Conservation (phyloP, 2,797 vertebrate species). For the Sitta carolinensis region DNA sequence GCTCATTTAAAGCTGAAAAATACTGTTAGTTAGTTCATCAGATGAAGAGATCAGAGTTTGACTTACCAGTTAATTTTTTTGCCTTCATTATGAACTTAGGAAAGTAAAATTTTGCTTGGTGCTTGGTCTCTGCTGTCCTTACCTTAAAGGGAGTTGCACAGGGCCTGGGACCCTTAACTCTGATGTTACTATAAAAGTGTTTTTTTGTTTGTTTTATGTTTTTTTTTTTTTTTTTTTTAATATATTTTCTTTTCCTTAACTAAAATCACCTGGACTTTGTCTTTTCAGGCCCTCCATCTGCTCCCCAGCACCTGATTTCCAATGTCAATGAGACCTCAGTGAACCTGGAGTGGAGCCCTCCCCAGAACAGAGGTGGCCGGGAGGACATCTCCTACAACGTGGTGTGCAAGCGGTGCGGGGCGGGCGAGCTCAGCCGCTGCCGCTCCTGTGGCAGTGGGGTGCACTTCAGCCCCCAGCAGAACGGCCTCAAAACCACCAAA, state of each 20-base stretch:
- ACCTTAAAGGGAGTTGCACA: background rate
- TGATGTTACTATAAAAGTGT: too few species aligned
- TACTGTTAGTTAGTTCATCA: background rate
- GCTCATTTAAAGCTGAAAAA: background rate
- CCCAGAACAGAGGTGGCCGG: conserved; percentile 88
- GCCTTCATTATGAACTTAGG: background rate
- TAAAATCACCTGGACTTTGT: background rate
- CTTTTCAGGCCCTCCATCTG: conserved; percentile 87
- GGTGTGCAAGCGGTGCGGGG: conserved; percentile 90
- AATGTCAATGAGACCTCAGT: conserved; percentile 98
- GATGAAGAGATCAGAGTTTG: background rate
- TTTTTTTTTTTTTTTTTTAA: background rate
- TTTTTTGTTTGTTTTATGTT: too few species aligned
- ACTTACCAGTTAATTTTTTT: background rate
- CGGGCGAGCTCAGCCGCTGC: conserved; percentile 82
- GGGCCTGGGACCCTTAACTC: fast-evolving
- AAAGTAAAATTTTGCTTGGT: background rate
- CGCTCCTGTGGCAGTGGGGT: conserved; percentile 90
- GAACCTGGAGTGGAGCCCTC: conserved; percentile 93
- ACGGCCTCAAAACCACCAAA: conserved; percentile 84
- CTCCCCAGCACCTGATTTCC: conserved; percentile 93
- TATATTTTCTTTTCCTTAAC: background rate
- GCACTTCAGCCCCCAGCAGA: conserved; percentile 93
- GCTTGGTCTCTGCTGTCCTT: background rate
- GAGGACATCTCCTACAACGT: conserved; percentile 93